Conservation (phyloP, 2,797 vertebrate species). For the Enteromius mattozi region DNA sequence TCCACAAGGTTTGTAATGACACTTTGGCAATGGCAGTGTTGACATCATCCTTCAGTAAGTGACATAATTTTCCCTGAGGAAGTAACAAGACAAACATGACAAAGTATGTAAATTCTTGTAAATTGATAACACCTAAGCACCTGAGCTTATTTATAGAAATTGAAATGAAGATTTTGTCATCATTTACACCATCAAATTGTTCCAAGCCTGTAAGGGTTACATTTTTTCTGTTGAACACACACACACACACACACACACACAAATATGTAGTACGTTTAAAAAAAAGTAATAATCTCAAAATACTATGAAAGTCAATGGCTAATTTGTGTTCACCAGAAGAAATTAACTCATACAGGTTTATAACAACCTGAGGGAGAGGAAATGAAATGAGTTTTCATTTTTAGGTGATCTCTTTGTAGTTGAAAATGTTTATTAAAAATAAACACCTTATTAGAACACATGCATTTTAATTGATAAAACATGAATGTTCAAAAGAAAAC, state of each 20-base stretch:
- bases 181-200: background rate
- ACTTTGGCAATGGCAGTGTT: background rate
- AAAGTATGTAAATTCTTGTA: background rate
- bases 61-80: background rate
- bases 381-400: background rate
- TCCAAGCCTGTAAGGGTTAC: background rate
- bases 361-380: background rate
- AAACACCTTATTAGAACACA: background rate
- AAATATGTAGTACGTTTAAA: background rate
- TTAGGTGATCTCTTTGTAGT: background rate
- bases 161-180: background rate
- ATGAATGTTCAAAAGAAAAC: background rate
- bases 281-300: background rate
- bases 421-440: background rate
- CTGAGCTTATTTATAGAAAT: background rate
- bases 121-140: background rate
- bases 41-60: background rate
- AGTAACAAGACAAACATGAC: background rate
- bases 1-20: background rate
- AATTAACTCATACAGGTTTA: background rate
- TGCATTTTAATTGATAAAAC: background rate
- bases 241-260: background rate
- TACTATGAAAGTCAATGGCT: background rate
- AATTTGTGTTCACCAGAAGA: background rate
- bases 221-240: background rate